A percentile compares a stretch with the other conserved stretches of the same genome.
Evolutionary conservation across 1,140 invertebrate genomes (phyloP).

Genomic region (Diploscapter pachys): DNA sequence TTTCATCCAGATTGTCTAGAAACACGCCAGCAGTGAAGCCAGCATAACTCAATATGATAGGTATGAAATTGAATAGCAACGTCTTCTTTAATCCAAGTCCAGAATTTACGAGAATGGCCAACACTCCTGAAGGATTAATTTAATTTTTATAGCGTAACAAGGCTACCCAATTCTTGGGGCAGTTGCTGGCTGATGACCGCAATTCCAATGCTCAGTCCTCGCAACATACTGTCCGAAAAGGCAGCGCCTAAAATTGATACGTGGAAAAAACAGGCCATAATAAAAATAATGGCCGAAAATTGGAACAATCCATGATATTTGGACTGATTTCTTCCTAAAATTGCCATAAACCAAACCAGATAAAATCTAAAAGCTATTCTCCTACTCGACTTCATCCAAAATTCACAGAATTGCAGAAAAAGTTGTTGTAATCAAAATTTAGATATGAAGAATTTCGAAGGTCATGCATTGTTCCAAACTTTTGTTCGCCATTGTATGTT

Average conservation of each 20-base stretch:
- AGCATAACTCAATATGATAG: slow-evolving; percentile 41
- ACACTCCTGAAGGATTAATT: slow-evolving; percentile 22
- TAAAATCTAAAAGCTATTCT: no score
- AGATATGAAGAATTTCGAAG: neutral
- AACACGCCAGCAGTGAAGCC: slow-evolving; percentile 44
- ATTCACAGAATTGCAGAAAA: no score
- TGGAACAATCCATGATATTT: no score
- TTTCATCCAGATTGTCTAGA: slow-evolving; percentile 49
- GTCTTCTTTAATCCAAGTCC: slow-evolving; percentile 48
- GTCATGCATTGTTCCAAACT: no score
- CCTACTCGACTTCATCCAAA: no score
- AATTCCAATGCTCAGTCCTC: slow-evolving; percentile 68
- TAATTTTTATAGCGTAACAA: neutral
- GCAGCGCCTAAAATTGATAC: slow-evolving; percentile 66
- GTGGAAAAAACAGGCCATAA: no score
- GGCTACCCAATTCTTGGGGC: slow-evolving; percentile 68
- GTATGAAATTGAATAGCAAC: slow-evolving; percentile 47
- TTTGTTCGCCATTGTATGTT: neutral
- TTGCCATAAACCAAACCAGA: no score
- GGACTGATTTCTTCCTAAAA: no score
- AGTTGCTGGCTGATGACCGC: slow-evolving; percentile 72
- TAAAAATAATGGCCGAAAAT: no score
- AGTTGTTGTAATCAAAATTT: neutral
- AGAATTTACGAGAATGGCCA: slow-evolving; percentile 46
- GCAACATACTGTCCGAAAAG: slow-evolving; percentile 67